Percentiles rank a stretch among this genome's conserved stretches.
phyloP scores from a whole-genome alignment of 2,888 invertebrate species.

The Toxonevra muliebris region DNA sequence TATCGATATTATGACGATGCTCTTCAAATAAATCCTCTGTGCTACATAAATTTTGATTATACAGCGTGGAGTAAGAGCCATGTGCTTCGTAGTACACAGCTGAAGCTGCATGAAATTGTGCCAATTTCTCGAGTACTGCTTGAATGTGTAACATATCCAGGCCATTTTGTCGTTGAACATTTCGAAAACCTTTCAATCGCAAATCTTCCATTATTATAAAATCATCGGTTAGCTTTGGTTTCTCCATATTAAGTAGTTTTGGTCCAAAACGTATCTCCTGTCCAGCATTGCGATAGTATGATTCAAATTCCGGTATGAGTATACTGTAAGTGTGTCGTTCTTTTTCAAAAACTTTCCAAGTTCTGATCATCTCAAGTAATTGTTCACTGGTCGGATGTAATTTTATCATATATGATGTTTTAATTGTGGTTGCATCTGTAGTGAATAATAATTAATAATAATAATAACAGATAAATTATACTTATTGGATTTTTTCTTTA shows the following conservation, averaged over 20 bases:
- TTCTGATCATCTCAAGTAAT: conserved; percentile 27
- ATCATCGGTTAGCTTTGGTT: conserved; percentile 11
- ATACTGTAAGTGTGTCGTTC: conserved; percentile 37
- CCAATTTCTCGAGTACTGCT: conserved; percentile 47
- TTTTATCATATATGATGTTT: conserved; percentile 49
- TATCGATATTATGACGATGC: conserved; percentile 25
- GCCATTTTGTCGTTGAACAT: conserved; percentile 47
- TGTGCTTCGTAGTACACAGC: conserved; percentile 41
- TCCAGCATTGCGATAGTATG: conserved; percentile 36
- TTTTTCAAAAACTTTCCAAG: conserved; percentile 37
- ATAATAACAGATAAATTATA: too few species aligned
- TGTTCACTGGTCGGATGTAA: conserved; percentile 46
- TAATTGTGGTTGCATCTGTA: conserved; percentile 33
- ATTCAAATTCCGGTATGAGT: conserved; percentile 42
- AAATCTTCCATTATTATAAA: conserved; percentile 50
- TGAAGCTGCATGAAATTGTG: conserved; percentile 54
- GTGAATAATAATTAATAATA: too few species aligned
- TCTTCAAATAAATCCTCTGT: conserved; percentile 28
- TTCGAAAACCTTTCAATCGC: conserved; percentile 44
- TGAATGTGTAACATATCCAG: conserved; percentile 50
- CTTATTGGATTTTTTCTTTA: too few species aligned
- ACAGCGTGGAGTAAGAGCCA: conserved; percentile 36
- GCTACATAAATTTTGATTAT: conserved; percentile 31
- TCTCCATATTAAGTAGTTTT: conserved; percentile 30
- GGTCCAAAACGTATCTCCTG: conserved; percentile 33